These are phyloP conservation scores for Tetragonisca angustula DNA, from an alignment of 2,888 invertebrate genomes.

Conservation along the genomic window DNA sequence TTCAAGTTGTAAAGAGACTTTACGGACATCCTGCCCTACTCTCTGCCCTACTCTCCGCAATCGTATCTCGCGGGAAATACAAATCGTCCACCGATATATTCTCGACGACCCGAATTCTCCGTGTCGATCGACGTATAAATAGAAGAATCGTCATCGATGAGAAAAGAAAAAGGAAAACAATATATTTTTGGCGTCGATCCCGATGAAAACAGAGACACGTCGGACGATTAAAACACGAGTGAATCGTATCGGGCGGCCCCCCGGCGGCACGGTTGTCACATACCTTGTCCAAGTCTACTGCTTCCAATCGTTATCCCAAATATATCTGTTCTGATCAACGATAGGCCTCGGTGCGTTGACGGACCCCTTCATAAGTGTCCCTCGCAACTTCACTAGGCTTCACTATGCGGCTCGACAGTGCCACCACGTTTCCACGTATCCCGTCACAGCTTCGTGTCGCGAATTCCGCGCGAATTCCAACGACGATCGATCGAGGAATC, in stretches of 20 bases:
- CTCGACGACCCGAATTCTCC: not conserved
- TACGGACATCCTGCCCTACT: not conserved
- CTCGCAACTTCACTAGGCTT: conserved; percentile 63
- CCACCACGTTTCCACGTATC: conserved; percentile 30
- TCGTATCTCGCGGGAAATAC: not conserved
- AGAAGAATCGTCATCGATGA: not conserved
- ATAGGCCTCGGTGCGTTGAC: conserved; percentile 75
- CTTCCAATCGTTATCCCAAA: conserved; percentile 82
- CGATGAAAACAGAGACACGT: not conserved
- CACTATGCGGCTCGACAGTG: conserved; percentile 54
- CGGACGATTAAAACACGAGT: not conserved
- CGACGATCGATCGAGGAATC: conserved; percentile 6
- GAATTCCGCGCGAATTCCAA: conserved; percentile 1
- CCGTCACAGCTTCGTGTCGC: not conserved
- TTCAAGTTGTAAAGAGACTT: too few species aligned
- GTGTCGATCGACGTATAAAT: not conserved
- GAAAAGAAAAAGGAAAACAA: not conserved
- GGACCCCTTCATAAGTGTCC: conserved; percentile 81
- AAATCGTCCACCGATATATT: not conserved
- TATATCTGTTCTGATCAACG: conserved; percentile 77
- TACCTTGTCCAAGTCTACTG: conserved; percentile 78
- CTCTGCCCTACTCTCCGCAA: not conserved
- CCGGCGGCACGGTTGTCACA: conserved; percentile 11
- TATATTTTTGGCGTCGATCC: not conserved
- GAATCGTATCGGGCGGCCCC: not conserved